Base-by-base conservation (phyloP, 1,140 invertebrate genomes). In the Drosophila pandora region DNA sequence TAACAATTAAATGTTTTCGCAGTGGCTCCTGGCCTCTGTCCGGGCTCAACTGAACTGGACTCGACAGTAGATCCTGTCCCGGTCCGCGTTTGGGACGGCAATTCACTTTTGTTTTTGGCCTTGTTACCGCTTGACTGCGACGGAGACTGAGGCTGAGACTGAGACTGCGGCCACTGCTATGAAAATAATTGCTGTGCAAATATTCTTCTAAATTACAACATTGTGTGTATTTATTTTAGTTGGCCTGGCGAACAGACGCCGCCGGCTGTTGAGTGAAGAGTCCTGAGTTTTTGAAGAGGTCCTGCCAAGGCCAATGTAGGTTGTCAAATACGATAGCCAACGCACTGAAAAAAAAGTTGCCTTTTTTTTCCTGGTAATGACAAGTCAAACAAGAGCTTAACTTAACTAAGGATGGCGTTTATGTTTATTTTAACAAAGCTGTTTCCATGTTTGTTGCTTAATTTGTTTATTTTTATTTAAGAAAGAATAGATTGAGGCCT, bases 1-100 rank as follows among this genome's bases (percentile, higher is more conserved):
- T 87, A 87, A 87, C 83, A 87, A 87, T 87, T 87, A 87, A 88
- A 87, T 87, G 83, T 87, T 88, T 87, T 87, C 83, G 84, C 77
- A 87, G 81, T 87, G 83, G 71, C 79, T 83, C 65, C 58, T 43
- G 41, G 41, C 41, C 17, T 9, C 41, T 43, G 41, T 43, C 41
- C 41, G 17, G 41, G 41, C 41, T 43, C 41, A 23, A 47, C 43
- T 47, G 43, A 47, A 47, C 67, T 28, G 25, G 7, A 28, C 43
- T 47, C 43, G 43, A 47, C 41, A 17, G 43, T 10, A 12, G 43
- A 47, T 37, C 30, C 30, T 32, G 28, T 49, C 48, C 48, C 63
- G 61, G 74, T 62, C 63, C 73, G 59, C 55, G 45, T 50, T 50
- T 22, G 63, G 73, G 50, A 67, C 69, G 63, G 87, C 78, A 82